Evolutionary conservation across 1,140 invertebrate genomes (phyloP), one percentile per base, ranked within the genome.

Genomic region (Trypoxylus dichotomus): DNA sequence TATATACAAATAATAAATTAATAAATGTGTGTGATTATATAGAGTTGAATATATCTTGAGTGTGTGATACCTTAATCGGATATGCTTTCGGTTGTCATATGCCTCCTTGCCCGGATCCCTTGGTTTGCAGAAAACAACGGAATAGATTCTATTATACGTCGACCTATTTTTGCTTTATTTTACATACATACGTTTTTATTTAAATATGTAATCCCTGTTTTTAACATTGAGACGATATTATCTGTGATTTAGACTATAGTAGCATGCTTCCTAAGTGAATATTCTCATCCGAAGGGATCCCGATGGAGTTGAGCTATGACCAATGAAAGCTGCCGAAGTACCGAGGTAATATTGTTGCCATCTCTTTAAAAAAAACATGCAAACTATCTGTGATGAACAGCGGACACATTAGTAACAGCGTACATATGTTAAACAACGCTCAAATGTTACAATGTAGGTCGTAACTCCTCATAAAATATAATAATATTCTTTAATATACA

Each of bases 361-460:
- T 68, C 60, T 68, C 32, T 58, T 68, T 37, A 63, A 68, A 27
- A 68, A 24, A 29, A 24, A 54, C 19, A 54, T 54, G 47, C 47
- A 75, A 81, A 80, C 78, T 84, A 84, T 82, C 83, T 84, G 83
- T 84, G 83, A 84, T 84, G 79, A 79, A 81, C 74, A 81, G 60
- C 60, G 60, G 60, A 68, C 60, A 68, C 83, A 83, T 83, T 82
- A 79, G 81, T 82, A 83, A 82, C 81, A 83, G 83, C 83, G 83
- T 84, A 83, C 83, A 84, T 83, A 83, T 84, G 82, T 84, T 83
- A 83, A 83, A 84, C 77, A 84, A 81, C 83, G 83, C 83, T 81
- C 81, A 84, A 83, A 82, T 81, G 82, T 82, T 84, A 82, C 83
- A 84, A 82, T 82, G 82, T 79, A 79, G 73, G 81, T 83, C 80